A percentile compares a stretch with the other conserved stretches of the same genome.
These are phyloP conservation scores for Rhodophaea formosa DNA, from an alignment of 2,888 invertebrate genomes.

Conservation along the genomic window DNA sequence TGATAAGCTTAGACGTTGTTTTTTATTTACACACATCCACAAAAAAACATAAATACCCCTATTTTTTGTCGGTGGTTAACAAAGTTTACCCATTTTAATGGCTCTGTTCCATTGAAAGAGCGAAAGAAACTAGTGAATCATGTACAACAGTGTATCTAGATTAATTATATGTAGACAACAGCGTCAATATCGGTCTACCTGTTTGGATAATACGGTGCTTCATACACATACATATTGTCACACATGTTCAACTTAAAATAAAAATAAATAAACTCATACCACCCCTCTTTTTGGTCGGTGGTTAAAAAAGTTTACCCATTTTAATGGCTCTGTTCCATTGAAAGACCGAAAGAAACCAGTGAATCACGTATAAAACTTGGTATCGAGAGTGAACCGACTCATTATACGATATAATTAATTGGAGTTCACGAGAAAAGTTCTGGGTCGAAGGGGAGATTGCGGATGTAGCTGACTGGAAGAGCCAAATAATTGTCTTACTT, in stretches of 20 bases:
- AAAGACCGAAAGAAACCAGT: conserved; percentile 30
- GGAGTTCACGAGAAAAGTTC: conserved; percentile 69
- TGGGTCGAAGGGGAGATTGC: conserved; percentile 32
- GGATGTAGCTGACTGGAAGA: not conserved
- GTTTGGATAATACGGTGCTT: too few species aligned
- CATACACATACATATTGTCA: too few species aligned
- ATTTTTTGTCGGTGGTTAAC: not conserved
- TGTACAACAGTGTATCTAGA: conserved; percentile 50
- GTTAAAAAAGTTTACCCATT: conserved; percentile 1
- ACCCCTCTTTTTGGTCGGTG: too few species aligned
- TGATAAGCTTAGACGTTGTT: too few species aligned
- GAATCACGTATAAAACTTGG: conserved; percentile 59
- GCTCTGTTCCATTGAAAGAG: conserved; percentile 11
- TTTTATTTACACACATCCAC: too few species aligned
- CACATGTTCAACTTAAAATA: too few species aligned
- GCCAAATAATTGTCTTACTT: not conserved
- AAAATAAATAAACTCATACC: too few species aligned
- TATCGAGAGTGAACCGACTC: conserved; percentile 54
- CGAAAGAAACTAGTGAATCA: conserved; percentile 47
- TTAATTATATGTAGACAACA: too few species aligned
- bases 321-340: conserved; percentile 13
- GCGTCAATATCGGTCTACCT: too few species aligned
- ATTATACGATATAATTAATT: conserved; percentile 77
- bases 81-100: conserved; percentile 3
- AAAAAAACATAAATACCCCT: too few species aligned